A percentile compares a stretch with the other conserved stretches of the same genome.
phyloP scores from a whole-genome alignment of 2,888 invertebrate species.

The Habroteleia sp. region DNA sequence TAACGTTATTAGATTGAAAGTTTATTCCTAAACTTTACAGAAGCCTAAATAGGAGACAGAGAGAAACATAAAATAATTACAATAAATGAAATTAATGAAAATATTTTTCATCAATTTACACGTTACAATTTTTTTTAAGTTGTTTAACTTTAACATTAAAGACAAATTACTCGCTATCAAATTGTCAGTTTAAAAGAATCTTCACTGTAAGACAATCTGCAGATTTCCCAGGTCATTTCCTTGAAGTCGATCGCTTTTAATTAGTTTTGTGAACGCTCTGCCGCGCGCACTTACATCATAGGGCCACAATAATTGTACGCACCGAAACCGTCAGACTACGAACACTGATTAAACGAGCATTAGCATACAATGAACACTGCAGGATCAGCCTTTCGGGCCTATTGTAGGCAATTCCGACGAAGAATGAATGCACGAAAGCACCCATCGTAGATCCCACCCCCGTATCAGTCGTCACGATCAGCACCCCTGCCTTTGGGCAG shows the following conservation, averaged over 20 bases:
- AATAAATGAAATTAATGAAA: too few relatives aligned
- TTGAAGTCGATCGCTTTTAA: slow-evolving; percentile 65
- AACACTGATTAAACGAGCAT: slow-evolving; percentile 69
- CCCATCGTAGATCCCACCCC: slow-evolving; percentile 73
- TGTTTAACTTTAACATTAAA: too few relatives aligned
- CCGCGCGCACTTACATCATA: slow-evolving; percentile 64
- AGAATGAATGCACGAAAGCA: slow-evolving; percentile 66
- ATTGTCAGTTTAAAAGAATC: slow-evolving; percentile 43
- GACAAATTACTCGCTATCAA: slow-evolving; percentile 46
- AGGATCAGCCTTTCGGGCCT: slow-evolving; percentile 68
- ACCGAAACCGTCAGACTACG: slow-evolving; percentile 66
- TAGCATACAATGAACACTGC: slow-evolving; percentile 70
- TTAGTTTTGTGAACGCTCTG: slow-evolving; percentile 68
- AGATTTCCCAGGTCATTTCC: slow-evolving; percentile 59
- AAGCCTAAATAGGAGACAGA: too few relatives aligned
- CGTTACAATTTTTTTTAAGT: too few relatives aligned
- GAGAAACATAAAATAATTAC: too few relatives aligned
- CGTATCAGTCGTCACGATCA: slow-evolving; percentile 79
- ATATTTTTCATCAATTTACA: too few relatives aligned
- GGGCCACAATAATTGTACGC: slow-evolving; percentile 60
- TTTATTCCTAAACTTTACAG: too few relatives aligned
- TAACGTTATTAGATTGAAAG: too few relatives aligned
- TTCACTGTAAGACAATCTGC: slow-evolving; percentile 17
- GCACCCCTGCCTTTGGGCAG: slow-evolving; percentile 63
- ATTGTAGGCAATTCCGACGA: slow-evolving; percentile 59